Base-by-base conservation (phyloP, 2,797 vertebrate genomes). In the Eremophila alpestris region DNA sequence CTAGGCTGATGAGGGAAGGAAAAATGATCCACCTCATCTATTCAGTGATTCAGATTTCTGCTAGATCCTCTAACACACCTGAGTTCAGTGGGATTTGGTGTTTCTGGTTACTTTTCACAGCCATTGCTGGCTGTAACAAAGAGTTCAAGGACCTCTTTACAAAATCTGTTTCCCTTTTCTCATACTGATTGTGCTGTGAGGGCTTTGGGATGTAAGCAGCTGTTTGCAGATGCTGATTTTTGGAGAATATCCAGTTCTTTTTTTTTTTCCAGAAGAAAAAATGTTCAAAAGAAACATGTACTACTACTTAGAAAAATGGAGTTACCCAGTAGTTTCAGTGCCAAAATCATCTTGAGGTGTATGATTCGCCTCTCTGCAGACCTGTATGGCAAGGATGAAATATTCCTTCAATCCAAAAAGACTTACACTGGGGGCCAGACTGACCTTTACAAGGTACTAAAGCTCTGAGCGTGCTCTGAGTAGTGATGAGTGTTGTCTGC, bases 201-300 rank as follows among this genome's bases (percentile, higher is more conserved):
- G 48, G 26, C 55, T 89, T 76, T 82, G 63, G 70, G 58, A 45
- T 68, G 21, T 54, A 83, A 90, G 70, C 68, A 84, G 71, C 60
- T 93, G 92, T 74, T 90, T 85, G 77, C 70, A 94, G 79, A 92
- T 89, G 83, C 56, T 6, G 48, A 22, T 13, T 83, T 67, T 71
- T 93, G 89, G 67, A 91, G 32, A 74, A 60, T 13, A 68, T 30
- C 41, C 56, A 75, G 7, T 86, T 68, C 1, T 45, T 40, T 36
- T 55, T 26, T 21, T 18, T n/a, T 58, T 52, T 80, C 16, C 20
- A 45, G 51, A 86, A 90, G 54, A 78, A 90, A 74, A 59, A 32
- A 12, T n/a, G 9, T 43, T 74, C 19, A 10, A 26, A 93, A 83
- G 74, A 65, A 90, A 59, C 10, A 21, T 26, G 56, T 87, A 54